Percentiles rank a stretch among this genome's conserved stretches.
Evolutionary conservation across 2,113 vertebrate genomes (phyloP).

Genomic region (Dipodomys spectabilis): DNA sequence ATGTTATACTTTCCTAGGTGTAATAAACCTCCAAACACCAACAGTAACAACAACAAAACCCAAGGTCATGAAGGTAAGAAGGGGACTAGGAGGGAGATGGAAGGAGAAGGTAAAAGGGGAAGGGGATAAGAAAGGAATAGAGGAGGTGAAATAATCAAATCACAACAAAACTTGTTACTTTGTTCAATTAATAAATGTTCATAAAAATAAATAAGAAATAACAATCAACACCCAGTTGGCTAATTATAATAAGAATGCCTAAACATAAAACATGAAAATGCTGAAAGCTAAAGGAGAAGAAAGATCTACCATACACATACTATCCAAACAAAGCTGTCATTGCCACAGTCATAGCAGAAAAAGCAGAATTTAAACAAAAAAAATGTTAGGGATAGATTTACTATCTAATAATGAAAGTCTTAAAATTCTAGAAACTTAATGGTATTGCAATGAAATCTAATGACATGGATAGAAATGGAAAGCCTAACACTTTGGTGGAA

Average conservation of each 20-base stretch:
- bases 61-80: too few species aligned
- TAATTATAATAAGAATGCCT: neutral
- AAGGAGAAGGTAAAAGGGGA: too few species aligned
- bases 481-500: neutral
- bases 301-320: neutral
- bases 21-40: too few species aligned
- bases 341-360: neutral
- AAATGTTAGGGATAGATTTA: neutral
- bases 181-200: too few species aligned
- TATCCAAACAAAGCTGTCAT: neutral
- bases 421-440: neutral
- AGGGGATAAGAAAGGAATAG: too few species aligned
- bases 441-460: neutral
- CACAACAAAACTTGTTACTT: too few species aligned
- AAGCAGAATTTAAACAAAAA: conserved; percentile 12
- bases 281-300: neutral
- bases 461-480: neutral
- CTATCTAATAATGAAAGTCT: conserved; percentile 16
- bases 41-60: too few species aligned
- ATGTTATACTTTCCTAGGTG: too few species aligned
- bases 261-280: neutral
- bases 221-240: neutral
- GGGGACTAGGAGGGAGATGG: too few species aligned
- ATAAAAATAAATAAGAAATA: conserved; percentile 36
- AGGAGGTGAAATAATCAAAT: too few species aligned